These are phyloP conservation scores for Phorcus lineatus DNA, from an alignment of 2,888 invertebrate species.

Conservation along the genomic window DNA sequence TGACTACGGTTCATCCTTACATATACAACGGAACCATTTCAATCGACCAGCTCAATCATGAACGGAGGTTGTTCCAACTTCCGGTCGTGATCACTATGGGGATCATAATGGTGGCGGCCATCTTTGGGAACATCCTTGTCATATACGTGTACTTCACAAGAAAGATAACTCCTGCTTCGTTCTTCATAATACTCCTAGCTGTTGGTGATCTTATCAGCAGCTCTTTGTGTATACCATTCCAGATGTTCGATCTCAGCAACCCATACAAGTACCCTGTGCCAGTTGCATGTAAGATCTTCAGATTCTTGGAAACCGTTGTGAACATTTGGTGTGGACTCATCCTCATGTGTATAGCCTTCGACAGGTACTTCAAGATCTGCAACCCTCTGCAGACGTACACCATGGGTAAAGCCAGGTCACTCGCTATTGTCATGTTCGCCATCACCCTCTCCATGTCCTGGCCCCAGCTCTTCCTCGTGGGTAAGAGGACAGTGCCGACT, in stretches of 20 bases:
- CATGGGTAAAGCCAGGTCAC: conserved; percentile 51
- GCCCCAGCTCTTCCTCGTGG: conserved; percentile 58
- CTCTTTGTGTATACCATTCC: conserved; percentile 56
- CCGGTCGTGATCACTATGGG: conserved; percentile 56
- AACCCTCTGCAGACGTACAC: conserved; percentile 59
- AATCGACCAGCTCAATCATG: conserved; percentile 39
- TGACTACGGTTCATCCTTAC: no score
- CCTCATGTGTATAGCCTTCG: conserved; percentile 62
- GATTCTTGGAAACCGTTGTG: conserved; percentile 55
- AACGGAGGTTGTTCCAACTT: conserved; percentile 48
- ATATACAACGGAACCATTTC: conserved; percentile 25
- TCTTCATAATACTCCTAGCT: conserved; percentile 58
- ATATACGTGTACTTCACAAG: conserved; percentile 57
- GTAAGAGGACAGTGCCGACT: conserved; percentile 50
- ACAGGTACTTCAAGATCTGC: conserved; percentile 63
- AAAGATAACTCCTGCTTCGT: conserved; percentile 54
- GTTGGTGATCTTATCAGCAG: conserved; percentile 57
- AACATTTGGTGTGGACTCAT: conserved; percentile 58
- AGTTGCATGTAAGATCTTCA: conserved; percentile 53
- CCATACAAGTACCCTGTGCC: conserved; percentile 51
- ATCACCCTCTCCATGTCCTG: conserved; percentile 50
- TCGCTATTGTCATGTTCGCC: conserved; percentile 47
- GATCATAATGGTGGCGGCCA: conserved; percentile 48
- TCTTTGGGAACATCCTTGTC: conserved; percentile 58
- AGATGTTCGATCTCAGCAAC: conserved; percentile 55